Conservation (phyloP, 2,888 invertebrate genomes). For the Lacanobia wlatinum region DNA sequence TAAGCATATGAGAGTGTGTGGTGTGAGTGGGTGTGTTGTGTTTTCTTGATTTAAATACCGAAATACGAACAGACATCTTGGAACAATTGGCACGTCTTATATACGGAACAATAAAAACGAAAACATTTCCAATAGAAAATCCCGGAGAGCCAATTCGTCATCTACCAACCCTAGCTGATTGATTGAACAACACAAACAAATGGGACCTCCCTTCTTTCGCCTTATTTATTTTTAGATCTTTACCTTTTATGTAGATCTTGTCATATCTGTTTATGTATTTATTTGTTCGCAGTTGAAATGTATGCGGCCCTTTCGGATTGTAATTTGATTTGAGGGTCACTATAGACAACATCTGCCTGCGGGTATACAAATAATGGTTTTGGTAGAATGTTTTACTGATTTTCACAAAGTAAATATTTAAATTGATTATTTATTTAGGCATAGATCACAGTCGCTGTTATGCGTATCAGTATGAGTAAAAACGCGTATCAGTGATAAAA, state of each 20-base stretch:
- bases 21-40: no score
- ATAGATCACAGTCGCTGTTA: no score
- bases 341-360: slow-evolving; percentile 6
- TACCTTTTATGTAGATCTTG: slow-evolving; percentile 43
- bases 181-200: slow-evolving; percentile 56
- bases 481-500: no score
- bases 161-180: slow-evolving; percentile 46
- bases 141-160: background rate
- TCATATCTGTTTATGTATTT: slow-evolving; percentile 29
- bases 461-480: no score
- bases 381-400: background rate
- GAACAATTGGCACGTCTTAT: background rate
- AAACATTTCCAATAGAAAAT: background rate
- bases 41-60: no score
- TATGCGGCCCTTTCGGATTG: slow-evolving; percentile 20
- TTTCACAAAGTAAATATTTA: background rate
- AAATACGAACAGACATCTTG: background rate
- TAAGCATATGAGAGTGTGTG: no score
- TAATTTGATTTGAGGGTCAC: slow-evolving; percentile 42
- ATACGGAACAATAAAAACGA: background rate
- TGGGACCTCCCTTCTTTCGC: slow-evolving; percentile 44
- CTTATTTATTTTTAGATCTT: slow-evolving; percentile 59
- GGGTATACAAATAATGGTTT: background rate
- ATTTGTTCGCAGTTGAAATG: slow-evolving; percentile 15
- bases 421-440: no score